A percentile compares a stretch with the other conserved stretches of the same genome.
Evolutionary conservation across 2,888 invertebrate genomes (phyloP).

Genomic region (Troglohyphantes excavatus): DNA sequence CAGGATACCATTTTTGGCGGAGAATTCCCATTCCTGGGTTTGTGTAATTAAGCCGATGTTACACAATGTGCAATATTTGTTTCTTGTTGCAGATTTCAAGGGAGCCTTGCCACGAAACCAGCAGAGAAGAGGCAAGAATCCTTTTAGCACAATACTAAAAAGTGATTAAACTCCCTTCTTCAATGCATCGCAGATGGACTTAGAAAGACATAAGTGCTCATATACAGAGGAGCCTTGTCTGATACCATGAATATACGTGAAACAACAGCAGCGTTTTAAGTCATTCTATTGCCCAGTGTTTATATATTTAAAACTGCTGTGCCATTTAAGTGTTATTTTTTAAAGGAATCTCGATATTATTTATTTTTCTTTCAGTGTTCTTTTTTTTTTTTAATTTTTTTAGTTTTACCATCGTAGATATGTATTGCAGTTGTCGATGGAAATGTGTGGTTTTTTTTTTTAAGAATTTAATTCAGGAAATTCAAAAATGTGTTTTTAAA

Average conservation of each 20-base stretch:
- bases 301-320: slow-evolving; percentile 29
- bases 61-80: background rate
- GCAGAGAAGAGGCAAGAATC: slow-evolving; percentile 66
- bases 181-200: background rate
- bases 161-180: slow-evolving; percentile 24
- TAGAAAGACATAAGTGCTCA: background rate
- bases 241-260: slow-evolving; percentile 54
- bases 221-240: background rate
- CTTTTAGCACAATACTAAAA: slow-evolving; percentile 66
- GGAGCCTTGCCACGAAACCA: slow-evolving; percentile 45
- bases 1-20: too few species aligned
- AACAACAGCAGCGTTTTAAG: slow-evolving; percentile 21
- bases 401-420: background rate
- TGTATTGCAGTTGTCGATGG: background rate
- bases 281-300: slow-evolving; percentile 48
- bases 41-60: background rate
- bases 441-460: background rate
- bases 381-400: background rate
- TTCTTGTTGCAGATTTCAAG: slow-evolving; percentile 47
- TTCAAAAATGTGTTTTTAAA: too few species aligned
- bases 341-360: slow-evolving; percentile 23
- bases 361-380: slow-evolving; percentile 33
- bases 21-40: background rate
- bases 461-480: too few species aligned
- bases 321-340: slow-evolving; percentile 24